Conservation (phyloP, 2,888 invertebrate species). For the Acleris laterana region DNA sequence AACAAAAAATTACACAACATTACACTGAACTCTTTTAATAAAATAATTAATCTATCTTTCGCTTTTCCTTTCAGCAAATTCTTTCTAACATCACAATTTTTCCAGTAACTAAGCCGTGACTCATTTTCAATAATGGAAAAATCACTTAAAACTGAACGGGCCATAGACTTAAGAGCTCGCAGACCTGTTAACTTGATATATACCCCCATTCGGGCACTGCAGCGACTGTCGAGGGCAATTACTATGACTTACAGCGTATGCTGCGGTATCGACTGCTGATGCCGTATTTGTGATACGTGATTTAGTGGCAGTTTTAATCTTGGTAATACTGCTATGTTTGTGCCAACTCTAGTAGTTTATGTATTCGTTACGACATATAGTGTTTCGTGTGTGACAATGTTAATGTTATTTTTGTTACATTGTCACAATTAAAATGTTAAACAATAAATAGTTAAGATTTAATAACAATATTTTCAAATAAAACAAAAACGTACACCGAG, state of each 20-base stretch:
- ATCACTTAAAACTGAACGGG: conserved; percentile 23
- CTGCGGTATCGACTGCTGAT: conserved; percentile 44
- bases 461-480: no score
- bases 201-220: conserved; percentile 52
- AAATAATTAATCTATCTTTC: no score
- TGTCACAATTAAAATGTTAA: no score
- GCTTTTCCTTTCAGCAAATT: no score
- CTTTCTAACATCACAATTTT: not conserved
- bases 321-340: conserved; percentile 30
- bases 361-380: conserved; percentile 8
- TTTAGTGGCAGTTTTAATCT: conserved; percentile 31
- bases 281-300: conserved; percentile 35
- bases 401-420: not conserved
- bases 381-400: not conserved
- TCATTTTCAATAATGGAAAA: conserved; percentile 19
- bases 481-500: no score
- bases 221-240: conserved; percentile 51
- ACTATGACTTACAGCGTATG: conserved; percentile 58
- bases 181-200: conserved; percentile 59
- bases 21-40: no score
- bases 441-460: no score
- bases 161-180: conserved; percentile 46
- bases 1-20: no score
- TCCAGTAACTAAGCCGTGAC: not conserved
- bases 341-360: conserved; percentile 27